phyloP scores from a whole-genome alignment of 2,888 invertebrate species.

The Rhimphoctona megacephalus region DNA sequence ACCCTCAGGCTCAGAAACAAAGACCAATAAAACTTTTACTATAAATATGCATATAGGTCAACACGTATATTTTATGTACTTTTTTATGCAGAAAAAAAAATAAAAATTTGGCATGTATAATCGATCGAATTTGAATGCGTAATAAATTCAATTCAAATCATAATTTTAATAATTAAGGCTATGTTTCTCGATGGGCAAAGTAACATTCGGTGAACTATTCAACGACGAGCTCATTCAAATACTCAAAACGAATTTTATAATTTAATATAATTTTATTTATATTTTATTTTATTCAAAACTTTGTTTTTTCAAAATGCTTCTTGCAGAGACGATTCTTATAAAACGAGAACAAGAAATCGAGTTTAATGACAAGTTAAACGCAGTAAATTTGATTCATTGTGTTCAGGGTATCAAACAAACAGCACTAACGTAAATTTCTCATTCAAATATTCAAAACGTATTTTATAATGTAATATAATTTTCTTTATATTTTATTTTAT shows the following conservation, averaged over 20 bases:
- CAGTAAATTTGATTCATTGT: background rate
- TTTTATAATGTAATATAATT: background rate
- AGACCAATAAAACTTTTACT: conserved; percentile 71
- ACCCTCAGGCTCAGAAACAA: conserved; percentile 27
- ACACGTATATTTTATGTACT: background rate
- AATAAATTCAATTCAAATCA: conserved; percentile 14
- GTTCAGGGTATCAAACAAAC: background rate
- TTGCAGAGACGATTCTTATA: too few species aligned
- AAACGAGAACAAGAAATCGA: too few species aligned
- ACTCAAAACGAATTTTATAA: background rate
- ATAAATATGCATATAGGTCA: conserved; percentile 39
- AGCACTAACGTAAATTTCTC: background rate
- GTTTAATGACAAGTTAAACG: too few species aligned
- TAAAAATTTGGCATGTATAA: background rate
- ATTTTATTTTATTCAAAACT: background rate
- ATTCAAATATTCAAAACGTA: background rate
- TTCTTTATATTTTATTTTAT: too few species aligned
- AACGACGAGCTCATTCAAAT: conserved; percentile 38
- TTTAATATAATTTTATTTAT: too few species aligned
- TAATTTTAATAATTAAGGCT: background rate
- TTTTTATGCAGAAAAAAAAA: background rate
- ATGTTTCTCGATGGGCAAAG: conserved; percentile 12
- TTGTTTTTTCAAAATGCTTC: too few species aligned
- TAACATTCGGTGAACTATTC: conserved; percentile 43
- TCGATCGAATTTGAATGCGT: conserved; percentile 6